Evolutionary conservation across 2,797 vertebrate genomes (phyloP), one percentile per base, ranked within the genome.

Genomic region (Coregonus suidteri): DNA sequence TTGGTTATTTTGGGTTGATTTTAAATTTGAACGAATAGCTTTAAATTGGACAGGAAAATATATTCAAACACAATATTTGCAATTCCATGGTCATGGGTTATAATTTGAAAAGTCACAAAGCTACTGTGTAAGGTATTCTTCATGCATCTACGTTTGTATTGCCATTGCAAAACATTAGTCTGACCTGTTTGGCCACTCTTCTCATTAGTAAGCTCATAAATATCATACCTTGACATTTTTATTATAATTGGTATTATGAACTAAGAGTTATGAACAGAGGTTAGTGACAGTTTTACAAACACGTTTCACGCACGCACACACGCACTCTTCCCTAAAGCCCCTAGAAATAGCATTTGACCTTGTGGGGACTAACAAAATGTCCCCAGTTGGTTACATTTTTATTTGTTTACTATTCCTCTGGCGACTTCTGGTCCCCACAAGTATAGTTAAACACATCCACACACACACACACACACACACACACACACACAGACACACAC

Each of bases 401-500:
- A 47, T 47, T 47, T 0, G 41, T 11, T 11, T 47, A 47, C 41
- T 9, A 47, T 47, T 47, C 2, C 3, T 47, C 7, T 47, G 41
- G 7, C 1, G 41, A 47, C 41, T 41, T 47, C 41, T 47, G 7
- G 41, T 47, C 41, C 41, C 41, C 41, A 47, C 2, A 47, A 47
- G 9, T 47, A 47, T 47, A 47, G 41, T 47, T 47, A 9, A 47
- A 47, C 7, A 47, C 2, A 0, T 47, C 41, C 41, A 9, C 41
- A 66, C 80, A 77, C 74, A 79, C 79, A 53, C 73, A 79, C 79
- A 78, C 34, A 35, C 34, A 37, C 35, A 25, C 25, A 25, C 25
- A 25, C 25, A 25, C 25, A 53, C 73, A 79, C 79, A 78, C 34
- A 35, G 4, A 37, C 35, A 25, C 25, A 25, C 25, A 25, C 25